A percentile compares a stretch with the other conserved stretches of the same genome.
Evolutionary conservation across 2,113 vertebrate genomes (phyloP).

Genomic region (Microcebus lehilahytsara): DNA sequence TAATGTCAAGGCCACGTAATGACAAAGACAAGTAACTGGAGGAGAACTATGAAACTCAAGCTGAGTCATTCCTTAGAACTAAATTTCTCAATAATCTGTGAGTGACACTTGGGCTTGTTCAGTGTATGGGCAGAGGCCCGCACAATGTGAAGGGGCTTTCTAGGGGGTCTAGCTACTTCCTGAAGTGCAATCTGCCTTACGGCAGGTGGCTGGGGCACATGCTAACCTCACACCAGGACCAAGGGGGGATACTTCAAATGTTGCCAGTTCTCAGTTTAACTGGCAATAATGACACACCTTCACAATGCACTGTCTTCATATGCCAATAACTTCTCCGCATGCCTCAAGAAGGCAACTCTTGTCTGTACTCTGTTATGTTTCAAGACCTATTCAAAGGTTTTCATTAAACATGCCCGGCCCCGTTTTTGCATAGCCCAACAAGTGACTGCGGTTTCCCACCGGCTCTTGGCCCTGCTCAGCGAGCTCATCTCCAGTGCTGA

Average conservation of each 20-base stretch:
- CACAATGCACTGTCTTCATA: not conserved
- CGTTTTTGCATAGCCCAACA: not conserved
- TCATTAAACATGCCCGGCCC: not conserved
- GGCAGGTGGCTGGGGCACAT: not conserved
- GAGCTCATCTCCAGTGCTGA: not conserved
- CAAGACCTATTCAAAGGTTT: not conserved
- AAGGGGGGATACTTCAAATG: not conserved
- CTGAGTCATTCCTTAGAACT: not conserved
- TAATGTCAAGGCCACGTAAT: not conserved
- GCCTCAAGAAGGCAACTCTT: not conserved
- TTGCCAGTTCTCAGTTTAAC: not conserved
- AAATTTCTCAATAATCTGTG: not conserved
- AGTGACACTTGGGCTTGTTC: not conserved
- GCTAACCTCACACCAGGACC: not conserved
- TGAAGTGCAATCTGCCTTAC: not conserved
- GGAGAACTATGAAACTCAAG: not conserved
- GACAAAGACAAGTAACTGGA: not conserved
- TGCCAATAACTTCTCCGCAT: not conserved
- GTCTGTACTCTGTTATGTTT: not conserved
- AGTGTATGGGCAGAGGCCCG: not conserved
- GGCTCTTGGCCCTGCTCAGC: not conserved
- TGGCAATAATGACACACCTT: not conserved
- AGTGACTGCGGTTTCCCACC: not conserved
- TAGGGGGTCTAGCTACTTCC: not conserved
- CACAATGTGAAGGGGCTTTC: not conserved